Base-by-base conservation (phyloP, 2,113 vertebrate genomes). In the Rhegmatorhina hoffmannsi region DNA sequence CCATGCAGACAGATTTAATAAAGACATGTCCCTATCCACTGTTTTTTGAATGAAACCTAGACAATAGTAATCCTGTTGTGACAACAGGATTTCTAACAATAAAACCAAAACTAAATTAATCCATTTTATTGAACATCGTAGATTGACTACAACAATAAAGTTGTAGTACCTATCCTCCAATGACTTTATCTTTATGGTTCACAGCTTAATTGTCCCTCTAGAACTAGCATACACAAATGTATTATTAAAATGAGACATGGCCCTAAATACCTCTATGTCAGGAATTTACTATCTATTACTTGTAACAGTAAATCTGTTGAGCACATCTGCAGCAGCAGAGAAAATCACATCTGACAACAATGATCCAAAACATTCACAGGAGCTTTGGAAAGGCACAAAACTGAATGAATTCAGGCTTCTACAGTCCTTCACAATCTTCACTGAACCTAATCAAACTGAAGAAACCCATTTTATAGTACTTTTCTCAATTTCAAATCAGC, bases 201-300 rank as follows among this genome's bases (percentile, higher is more conserved):
- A 81, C 87, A 93, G 78, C 62, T 95, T 95, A 96, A 97, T 92
- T 95, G 77, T 94, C 80, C 95, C 83, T 76, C 93, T 91, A 94
- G 89, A 92, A 94, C 55, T 87, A 74, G 60, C 79, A 92, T 86
- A 95, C 70, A 93, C 84, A 80, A 97, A 93, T 63, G 79, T 96
- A 83, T 94, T 96, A 96, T 97, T 93, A 94, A 97, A 95, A 97
- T 92, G 83, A 91, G 93, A 94, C 96, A 97, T 69, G 74, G 80
- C 55, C 77, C 64, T 94, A 92, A 94, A 88, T 92, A 66, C 89
- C 70, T 97, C 47, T 89, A 31, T 90, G 91, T 95, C 95, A 95
- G 84, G 93, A 95, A 97, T 96, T 96, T 92, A 94, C 90, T 95
- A 90, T 93, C 93, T 84, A 96, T 94, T 93, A 89, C 90, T 95